These are phyloP conservation scores for Lycocerus yunnanus DNA, from an alignment of 2,888 invertebrate genomes.

Conservation along the genomic window DNA sequence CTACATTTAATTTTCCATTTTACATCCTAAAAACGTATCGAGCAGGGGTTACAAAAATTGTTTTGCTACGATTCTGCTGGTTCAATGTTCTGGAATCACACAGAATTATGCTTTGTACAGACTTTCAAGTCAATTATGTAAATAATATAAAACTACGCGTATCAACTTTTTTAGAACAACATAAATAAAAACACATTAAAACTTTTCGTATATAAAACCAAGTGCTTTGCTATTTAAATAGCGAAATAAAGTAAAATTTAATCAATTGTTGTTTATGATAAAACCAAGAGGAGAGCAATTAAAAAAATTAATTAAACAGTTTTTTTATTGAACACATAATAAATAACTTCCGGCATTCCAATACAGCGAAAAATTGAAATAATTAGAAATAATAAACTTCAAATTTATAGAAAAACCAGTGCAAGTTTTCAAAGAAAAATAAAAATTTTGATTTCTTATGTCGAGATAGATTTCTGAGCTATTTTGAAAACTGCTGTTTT, in stretches of 20 bases:
- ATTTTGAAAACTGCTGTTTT: neutral
- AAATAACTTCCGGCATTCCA: neutral
- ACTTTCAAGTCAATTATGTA: neutral
- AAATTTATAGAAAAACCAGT: too few relatives aligned
- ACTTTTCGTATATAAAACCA: neutral
- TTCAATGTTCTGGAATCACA: neutral
- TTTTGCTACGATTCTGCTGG: constrained; percentile 1
- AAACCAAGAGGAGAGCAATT: neutral
- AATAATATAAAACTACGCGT: neutral
- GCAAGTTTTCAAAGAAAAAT: too few relatives aligned
- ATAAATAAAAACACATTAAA: neutral
- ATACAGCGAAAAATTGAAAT: neutral
- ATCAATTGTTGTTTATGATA: neutral
- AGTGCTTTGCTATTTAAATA: neutral
- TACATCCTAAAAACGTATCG: constrained; percentile 14
- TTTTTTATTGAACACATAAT: neutral
- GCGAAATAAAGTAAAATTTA: neutral
- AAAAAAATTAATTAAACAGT: neutral
- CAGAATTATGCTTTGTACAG: neutral
- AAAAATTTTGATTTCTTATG: too few relatives aligned
- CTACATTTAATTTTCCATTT: constrained; percentile 13
- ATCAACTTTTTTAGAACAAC: neutral
- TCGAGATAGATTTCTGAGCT: neutral
- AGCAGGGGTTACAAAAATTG: constrained; percentile 12
- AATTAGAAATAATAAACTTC: too few relatives aligned